Evolutionary conservation across 1,140 invertebrate species (phyloP).

Genomic region (Nilaparvata lugens): DNA sequence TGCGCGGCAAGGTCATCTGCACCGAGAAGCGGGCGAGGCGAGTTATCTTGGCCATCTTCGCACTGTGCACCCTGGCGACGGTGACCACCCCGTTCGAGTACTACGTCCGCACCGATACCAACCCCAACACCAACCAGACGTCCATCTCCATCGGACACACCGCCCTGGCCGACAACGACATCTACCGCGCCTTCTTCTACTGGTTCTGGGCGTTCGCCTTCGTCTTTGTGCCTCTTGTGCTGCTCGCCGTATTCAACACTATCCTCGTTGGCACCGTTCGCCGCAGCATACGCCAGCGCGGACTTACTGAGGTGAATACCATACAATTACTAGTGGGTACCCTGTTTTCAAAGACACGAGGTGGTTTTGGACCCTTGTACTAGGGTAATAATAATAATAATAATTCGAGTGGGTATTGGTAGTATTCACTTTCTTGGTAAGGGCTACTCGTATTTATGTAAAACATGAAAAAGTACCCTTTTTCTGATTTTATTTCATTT

Average conservation of each 20-base stretch:
- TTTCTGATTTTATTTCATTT: no score
- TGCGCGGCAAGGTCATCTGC: conserved; percentile 59
- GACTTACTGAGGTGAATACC: conserved; percentile 48
- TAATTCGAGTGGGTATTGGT: no score
- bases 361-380: no score
- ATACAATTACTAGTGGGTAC: no score
- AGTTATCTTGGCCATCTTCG: conserved; percentile 52
- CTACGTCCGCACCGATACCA: conserved; percentile 21
- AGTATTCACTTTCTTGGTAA: no score
- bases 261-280: conserved; percentile 58
- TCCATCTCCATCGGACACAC: neutral
- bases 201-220: conserved; percentile 57
- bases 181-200: conserved; percentile 52
- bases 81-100: conserved; percentile 56
- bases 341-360: no score
- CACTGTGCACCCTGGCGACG: conserved; percentile 53
- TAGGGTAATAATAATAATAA: no score
- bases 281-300: conserved; percentile 40
- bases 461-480: no score
- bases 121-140: conserved; percentile 3
- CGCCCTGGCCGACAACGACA: conserved; percentile 41
- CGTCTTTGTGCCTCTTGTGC: conserved; percentile 52
- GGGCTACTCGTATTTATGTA: no score
- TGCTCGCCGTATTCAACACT: conserved; percentile 62
- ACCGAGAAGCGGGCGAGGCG: conserved; percentile 48